phyloP scores from a whole-genome alignment of 2,797 vertebrate species.

The Botia kubotai region DNA sequence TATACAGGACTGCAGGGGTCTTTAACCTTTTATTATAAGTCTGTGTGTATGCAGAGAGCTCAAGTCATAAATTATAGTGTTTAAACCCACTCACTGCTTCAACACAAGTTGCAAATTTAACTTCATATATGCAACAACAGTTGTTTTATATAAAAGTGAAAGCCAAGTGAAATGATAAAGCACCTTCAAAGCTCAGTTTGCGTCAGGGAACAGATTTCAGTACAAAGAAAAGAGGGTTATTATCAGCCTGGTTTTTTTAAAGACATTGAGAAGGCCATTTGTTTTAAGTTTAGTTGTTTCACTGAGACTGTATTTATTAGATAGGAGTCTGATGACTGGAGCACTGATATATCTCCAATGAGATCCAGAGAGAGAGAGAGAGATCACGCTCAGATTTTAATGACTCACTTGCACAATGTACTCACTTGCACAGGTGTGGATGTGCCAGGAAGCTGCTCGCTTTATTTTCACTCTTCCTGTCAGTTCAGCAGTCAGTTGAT shows the following conservation, averaged over 20 bases:
- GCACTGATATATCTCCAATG: conserved; percentile 72
- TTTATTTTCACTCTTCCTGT: conserved; percentile 65
- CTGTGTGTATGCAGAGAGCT: conserved; percentile 7
- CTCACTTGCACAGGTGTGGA: conserved; percentile 74
- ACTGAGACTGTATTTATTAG: conserved; percentile 75
- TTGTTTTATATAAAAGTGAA: conserved; percentile 28
- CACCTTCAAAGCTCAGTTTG: conserved; percentile 68
- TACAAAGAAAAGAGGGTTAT: conserved; percentile 77
- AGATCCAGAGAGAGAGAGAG: conserved; percentile 68
- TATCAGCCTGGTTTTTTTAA: conserved; percentile 70
- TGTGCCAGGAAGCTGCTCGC: conserved; percentile 65
- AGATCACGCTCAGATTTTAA: conserved; percentile 74
- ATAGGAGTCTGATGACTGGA: conserved; percentile 69
- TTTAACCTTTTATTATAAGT: conserved; percentile 19
- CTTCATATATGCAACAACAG: conserved; percentile 43
- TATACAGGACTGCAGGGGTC: conserved; percentile 4
- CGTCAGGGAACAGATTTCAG: conserved; percentile 72
- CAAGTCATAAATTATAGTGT: conserved; percentile 40
- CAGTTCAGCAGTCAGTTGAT: conserved; percentile 73
- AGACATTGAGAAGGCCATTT: conserved; percentile 65
- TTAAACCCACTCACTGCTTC: conserved; percentile 40
- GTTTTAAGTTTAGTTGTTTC: conserved; percentile 76
- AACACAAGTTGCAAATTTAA: conserved; percentile 40
- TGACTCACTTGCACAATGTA: conserved; percentile 73
- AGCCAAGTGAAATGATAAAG: neutral